Base-by-base conservation (phyloP, 2,888 invertebrate genomes). In the Timandra comae region DNA sequence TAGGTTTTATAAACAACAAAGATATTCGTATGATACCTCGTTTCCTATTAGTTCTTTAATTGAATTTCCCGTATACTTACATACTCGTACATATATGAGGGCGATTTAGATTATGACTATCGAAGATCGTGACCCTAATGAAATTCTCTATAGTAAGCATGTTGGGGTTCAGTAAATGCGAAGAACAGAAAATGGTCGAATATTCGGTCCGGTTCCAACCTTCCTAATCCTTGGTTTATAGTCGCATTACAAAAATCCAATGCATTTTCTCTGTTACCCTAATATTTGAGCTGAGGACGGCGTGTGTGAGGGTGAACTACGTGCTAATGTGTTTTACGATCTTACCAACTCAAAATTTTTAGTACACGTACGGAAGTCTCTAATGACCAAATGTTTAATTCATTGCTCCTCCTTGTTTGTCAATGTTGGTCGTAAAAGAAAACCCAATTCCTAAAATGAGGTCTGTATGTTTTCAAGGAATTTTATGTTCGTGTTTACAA, bases 241-340 rank as follows among this genome's bases (percentile, higher is more conserved):
- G 71, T 63, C 66, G 66, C 70, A 79, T 80, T 79, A 84, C 77
- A 77, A 79, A 80, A 81, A 81, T 73, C 64, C 72, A 69, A 75
- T 82, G 81, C 77, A 77, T 77, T 76, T 65, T 68, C 69, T 67
- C 67, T 69, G 68, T 64, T 65, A 59, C 63, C 63, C 71, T 62
- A 69, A 74, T 77, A 75, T 64, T 16, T 46, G 59, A 42, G 42
- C 49, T 50, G 42, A 51, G 47, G 53, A 29, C 39, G 41, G 52
- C 50, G 50, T 54, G 56, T 57, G 49, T 48, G 56, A 52, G 62
- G 49, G 47, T 57, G 50, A 60, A 72, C 60, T 77, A 82, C 82
- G 81, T 85, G 82, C 71, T 78, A 80, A 82, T 80, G 75, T 71
- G 65, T 74, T 79, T 81, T 79, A 82, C 63, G 74, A 69, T 50